Evolutionary conservation across 2,797 vertebrate genomes (phyloP), one percentile per base, ranked within the genome.

Genomic region (Neosilurus mollespiculum): DNA sequence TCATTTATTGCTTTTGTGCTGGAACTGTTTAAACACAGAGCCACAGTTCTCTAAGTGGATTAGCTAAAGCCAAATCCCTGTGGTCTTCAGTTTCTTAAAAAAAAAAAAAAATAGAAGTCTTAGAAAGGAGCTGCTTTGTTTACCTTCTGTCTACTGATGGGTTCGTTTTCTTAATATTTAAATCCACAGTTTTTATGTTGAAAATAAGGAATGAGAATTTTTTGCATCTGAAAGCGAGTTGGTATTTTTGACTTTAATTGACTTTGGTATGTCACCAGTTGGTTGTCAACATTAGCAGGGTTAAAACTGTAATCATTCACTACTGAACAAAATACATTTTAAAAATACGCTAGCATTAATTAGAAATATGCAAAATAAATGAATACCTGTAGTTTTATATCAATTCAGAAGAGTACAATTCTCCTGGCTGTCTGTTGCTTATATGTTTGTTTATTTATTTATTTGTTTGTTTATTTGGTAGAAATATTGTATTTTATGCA

Each of bases 31-130:
- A 91, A 73, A 93, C 86, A 93, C 91, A 90, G 30, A 93, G 90
- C 90, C 89, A 54, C 90, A 89, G 89, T 93, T 93, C 95, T 94
- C 91, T 94, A 95, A 94, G 89, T 95, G 92, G 93, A 94, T 95
- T 95, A 94, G 86, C 85, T 92, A 91, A 93, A 94, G 94, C 92
- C 92, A 92, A 94, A 94, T 95, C 92, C 92, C 85, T 88, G 88
- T 92, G 90, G 91, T 93, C 91, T 92, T 87, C 87, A 92, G 84
- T 93, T 94, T 93, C 89, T 93, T 94, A 89, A 73, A 87, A 88
- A 86, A 93, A 80, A 79, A 69, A 88, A 88, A 87, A 93, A 80
- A 82, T 56, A 64, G n/a, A 69, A 71, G 82, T 90, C 88, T 91
- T 88, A 89, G 87, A 90, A 86, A 84, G 90, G 87, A 86, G 49